Conservation (phyloP, 2,888 invertebrate species). For the Danaus chrysippus region DNA sequence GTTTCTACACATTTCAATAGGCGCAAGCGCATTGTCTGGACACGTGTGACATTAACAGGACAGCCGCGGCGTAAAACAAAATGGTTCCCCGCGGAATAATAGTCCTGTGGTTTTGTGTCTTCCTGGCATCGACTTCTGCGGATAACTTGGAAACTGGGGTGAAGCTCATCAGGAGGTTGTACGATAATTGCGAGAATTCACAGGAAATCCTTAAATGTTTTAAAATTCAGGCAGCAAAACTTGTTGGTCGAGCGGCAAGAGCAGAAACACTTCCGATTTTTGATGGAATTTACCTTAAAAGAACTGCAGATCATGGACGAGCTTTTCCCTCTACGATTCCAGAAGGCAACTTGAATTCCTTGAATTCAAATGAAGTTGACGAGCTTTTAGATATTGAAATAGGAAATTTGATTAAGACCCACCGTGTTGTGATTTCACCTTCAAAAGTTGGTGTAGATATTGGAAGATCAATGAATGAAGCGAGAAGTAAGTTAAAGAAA, state of each 20-base stretch:
- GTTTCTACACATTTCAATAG: slow-evolving; percentile 75
- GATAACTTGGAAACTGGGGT: slow-evolving; percentile 67
- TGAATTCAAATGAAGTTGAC: slow-evolving; percentile 81
- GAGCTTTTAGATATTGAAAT: slow-evolving; percentile 77
- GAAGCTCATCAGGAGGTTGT: slow-evolving; percentile 75
- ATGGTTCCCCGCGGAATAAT: slow-evolving; percentile 69
- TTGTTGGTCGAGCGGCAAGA: slow-evolving; percentile 82
- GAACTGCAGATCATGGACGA: slow-evolving; percentile 64
- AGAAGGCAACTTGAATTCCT: slow-evolving; percentile 79
- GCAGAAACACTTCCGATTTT: slow-evolving; percentile 80
- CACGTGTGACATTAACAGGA: slow-evolving; percentile 51
- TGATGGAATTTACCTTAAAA: slow-evolving; percentile 81
- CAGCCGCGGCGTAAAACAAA: slow-evolving; percentile 53
- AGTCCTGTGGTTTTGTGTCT: slow-evolving; percentile 61
- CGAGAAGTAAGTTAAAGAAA: slow-evolving; percentile 81
- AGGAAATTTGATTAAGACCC: slow-evolving; percentile 79
- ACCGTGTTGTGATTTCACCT: slow-evolving; percentile 77
- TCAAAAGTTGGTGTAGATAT: slow-evolving; percentile 60
- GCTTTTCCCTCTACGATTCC: slow-evolving; percentile 73
- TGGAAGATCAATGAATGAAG: slow-evolving; percentile 74
- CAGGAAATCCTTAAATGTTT: slow-evolving; percentile 84
- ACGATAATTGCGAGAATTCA: slow-evolving; percentile 81
- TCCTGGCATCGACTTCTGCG: slow-evolving; percentile 52
- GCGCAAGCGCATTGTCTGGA: slow-evolving; percentile 66
- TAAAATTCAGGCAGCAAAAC: slow-evolving; percentile 83